Conservation (phyloP, 1,140 invertebrate genomes). For the Palaemon carinicauda region DNA sequence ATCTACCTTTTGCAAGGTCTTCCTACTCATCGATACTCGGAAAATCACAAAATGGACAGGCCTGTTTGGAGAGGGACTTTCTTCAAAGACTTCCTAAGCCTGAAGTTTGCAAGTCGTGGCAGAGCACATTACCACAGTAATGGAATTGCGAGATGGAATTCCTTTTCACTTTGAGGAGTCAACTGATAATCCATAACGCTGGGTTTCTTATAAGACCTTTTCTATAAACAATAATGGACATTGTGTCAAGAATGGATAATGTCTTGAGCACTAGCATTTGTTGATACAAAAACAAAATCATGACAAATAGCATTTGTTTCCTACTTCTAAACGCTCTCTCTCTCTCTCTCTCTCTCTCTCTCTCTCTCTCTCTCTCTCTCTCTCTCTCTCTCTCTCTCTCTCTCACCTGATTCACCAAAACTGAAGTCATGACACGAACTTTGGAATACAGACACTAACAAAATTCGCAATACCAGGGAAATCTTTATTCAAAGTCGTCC, state of each 20-base stretch:
- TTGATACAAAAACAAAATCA: background rate
- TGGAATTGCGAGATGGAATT: no score
- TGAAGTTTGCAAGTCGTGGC: no score
- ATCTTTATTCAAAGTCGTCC: background rate
- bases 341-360: background rate
- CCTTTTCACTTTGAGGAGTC: no score
- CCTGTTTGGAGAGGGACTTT: background rate
- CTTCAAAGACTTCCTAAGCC: background rate
- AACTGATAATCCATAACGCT: no score
- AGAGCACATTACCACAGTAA: no score
- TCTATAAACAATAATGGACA: no score
- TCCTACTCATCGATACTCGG: no score
- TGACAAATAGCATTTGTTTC: background rate
- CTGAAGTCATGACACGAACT: no score
- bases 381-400: background rate
- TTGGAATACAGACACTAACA: no score
- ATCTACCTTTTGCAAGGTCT: background rate
- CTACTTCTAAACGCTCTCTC: background rate
- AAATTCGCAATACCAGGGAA: no score
- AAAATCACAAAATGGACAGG: background rate
- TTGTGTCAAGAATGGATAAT: background rate
- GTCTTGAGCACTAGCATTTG: background rate
- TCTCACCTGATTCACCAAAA: background rate
- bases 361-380: background rate
- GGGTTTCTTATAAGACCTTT: no score